phyloP scores from a whole-genome alignment of 2,888 invertebrate species.

The Aleiodes testaceus region DNA sequence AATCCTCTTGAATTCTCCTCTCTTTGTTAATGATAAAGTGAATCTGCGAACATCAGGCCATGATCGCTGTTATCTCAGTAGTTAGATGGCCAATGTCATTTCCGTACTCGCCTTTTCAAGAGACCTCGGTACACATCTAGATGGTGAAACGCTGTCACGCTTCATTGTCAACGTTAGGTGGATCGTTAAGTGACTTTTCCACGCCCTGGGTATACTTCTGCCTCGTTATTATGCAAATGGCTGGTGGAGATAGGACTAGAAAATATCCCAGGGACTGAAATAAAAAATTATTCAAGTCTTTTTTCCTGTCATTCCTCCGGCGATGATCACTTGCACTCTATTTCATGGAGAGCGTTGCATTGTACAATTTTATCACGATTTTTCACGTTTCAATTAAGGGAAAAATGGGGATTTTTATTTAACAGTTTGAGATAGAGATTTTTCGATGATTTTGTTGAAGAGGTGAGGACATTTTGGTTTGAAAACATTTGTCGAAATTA shows the following conservation, averaged over 20 bases:
- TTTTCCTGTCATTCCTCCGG: not conserved
- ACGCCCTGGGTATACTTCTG: constrained; percentile 8
- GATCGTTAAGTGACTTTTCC: constrained; percentile 19
- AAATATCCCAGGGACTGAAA: not conserved
- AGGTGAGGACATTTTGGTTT: too few relatives aligned
- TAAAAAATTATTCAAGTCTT: not conserved
- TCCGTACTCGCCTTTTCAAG: not conserved
- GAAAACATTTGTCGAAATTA: too few relatives aligned
- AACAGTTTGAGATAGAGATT: too few relatives aligned
- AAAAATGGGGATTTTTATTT: too few relatives aligned
- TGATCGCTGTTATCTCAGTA: constrained; percentile 10
- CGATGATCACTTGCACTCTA: constrained; percentile 4
- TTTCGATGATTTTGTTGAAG: too few relatives aligned
- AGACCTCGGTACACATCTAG: not conserved
- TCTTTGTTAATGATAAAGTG: too few relatives aligned
- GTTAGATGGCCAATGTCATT: not conserved
- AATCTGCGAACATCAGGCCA: not conserved
- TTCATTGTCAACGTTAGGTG: constrained; percentile 1
- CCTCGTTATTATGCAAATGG: constrained; percentile 20
- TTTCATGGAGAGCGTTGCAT: not conserved
- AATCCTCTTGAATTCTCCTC: too few relatives aligned
- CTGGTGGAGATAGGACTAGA: not conserved
- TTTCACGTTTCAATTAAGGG: not conserved
- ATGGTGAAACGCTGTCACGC: not conserved
- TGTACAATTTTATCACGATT: too few relatives aligned